Conservation (phyloP, 1,140 invertebrate genomes). For the Venturia canescens region DNA sequence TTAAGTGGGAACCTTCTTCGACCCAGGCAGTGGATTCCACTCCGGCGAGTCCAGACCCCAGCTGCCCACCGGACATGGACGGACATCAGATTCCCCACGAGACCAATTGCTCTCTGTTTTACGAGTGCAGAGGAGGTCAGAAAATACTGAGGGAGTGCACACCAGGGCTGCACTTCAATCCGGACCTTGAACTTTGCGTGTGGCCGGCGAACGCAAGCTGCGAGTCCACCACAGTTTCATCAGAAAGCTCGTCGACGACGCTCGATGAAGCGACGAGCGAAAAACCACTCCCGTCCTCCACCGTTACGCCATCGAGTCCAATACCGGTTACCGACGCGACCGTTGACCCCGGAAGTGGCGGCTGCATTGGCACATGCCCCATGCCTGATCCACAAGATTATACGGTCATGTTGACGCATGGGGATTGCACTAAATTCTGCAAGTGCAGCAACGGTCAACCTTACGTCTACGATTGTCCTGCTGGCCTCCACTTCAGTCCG, state of each 20-base stretch:
- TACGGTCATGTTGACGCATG: conserved; percentile 70
- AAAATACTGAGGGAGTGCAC: conserved; percentile 75
- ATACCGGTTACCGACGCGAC: not conserved
- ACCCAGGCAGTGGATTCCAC: not conserved
- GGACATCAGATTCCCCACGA: conserved; percentile 66
- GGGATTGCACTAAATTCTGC: conserved; percentile 78
- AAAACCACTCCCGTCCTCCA: not conserved
- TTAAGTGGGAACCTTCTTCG: not conserved
- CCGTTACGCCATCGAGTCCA: not conserved
- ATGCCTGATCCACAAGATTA: conserved; percentile 10
- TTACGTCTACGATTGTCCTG: conserved; percentile 71
- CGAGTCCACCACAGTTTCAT: conserved; percentile 5
- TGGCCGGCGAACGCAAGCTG: conserved; percentile 59
- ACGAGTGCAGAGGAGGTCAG: conserved; percentile 75
- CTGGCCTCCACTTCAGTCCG: conserved; percentile 75
- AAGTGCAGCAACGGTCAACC: conserved; percentile 74
- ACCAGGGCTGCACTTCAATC: conserved; percentile 74
- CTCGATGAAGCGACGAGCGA: not conserved
- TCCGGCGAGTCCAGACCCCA: not conserved
- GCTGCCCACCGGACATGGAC: not conserved
- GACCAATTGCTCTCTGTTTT: conserved; percentile 76
- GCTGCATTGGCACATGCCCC: conserved; percentile 22
- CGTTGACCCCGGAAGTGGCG: not conserved
- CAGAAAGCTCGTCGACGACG: not conserved
- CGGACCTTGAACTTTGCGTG: conserved; percentile 70